Evolutionary conservation across 37 sponge, comb jelly and placozoan species (phyloP), one percentile per base, ranked within the genome.

Genomic region (Spongilla lacustris): DNA sequence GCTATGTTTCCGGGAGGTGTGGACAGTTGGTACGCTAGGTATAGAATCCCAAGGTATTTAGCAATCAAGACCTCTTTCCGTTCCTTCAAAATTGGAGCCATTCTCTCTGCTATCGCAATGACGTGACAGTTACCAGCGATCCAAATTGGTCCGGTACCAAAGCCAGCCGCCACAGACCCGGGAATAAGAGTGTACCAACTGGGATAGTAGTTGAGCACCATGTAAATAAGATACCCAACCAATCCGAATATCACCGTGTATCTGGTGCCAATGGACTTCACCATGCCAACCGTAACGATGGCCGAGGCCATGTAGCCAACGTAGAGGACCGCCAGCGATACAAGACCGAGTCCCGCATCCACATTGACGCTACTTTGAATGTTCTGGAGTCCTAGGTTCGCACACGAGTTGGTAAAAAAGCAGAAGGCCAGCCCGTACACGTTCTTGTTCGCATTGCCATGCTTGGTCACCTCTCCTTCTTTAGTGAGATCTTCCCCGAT

Each of bases 161-260:
- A 32, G 14, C 91, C 91, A 9, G 81, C 22, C n/a, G 87, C 41
- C 29, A 75, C 12, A 0, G 77, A 85, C 8, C 76, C 75, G 21
- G 91, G 91, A 23, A 90, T 50, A 25, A 90, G 81, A 9, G 86
- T 81, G 82, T 81, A 90, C 86, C 77, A 80, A n/a, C 38, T 29
- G 0, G 91, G 91, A 66, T 90, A 86, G 81, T 32, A 85, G 28
- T 90, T 87, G 58, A 69, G 21, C 2, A 31, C 69, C 24, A 71
- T 50, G 70, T 77, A 90, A 11, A 70, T 34, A 8, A 58, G 66
- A 24, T 28, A 33, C 24, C 33, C 35, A 17, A 69, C 28, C 66
- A 31, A 83, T 8, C 81, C 68, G 0, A 33, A 30, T 6, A 80
- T 66, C 14, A 80, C n/a, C 26, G 81, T 46, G 33, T 66, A 80